phyloP scores from a whole-genome alignment of 1,140 invertebrate species.

The Drosophila athabasca region DNA sequence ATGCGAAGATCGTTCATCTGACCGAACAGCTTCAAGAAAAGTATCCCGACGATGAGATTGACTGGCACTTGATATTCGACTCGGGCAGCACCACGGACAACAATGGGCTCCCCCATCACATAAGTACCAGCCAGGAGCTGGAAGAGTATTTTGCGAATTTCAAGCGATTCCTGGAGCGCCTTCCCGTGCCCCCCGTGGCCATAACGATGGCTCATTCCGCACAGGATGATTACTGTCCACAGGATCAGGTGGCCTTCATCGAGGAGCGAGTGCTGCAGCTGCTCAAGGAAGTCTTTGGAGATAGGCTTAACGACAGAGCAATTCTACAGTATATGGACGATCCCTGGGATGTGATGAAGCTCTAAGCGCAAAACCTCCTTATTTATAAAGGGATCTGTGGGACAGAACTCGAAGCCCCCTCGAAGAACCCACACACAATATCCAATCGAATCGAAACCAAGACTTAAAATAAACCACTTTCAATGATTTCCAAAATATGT shows the following conservation, averaged over 20 bases:
- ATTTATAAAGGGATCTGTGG: too few relatives aligned
- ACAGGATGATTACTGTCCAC: constrained; percentile 94
- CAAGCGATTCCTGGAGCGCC: constrained; percentile 86
- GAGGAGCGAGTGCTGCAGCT: constrained; percentile 86
- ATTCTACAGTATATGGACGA: constrained; percentile 81
- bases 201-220: constrained; percentile 92
- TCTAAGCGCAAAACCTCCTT: constrained; percentile 45
- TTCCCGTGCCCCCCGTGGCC: constrained; percentile 88
- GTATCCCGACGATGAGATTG: constrained; percentile 87
- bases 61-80: constrained; percentile 91
- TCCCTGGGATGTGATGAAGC: constrained; percentile 81
- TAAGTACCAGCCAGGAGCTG: constrained; percentile 89
- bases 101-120: constrained; percentile 90
- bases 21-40: constrained; percentile 84
- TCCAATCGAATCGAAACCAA: constrained; percentile 1
- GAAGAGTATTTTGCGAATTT: constrained; percentile 86
- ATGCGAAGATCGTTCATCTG: constrained; percentile 84
- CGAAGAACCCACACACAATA: background rate
- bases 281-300: constrained; percentile 78
- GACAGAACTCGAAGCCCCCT: too few relatives aligned
- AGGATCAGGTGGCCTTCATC: constrained; percentile 89
- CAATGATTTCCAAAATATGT: too few relatives aligned
- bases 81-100: constrained; percentile 95
- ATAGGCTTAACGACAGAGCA: constrained; percentile 71
- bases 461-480: constrained; percentile 4